Evolutionary conservation across 2,888 invertebrate species (phyloP).

Genomic region (Phrixothrix hirtus): DNA sequence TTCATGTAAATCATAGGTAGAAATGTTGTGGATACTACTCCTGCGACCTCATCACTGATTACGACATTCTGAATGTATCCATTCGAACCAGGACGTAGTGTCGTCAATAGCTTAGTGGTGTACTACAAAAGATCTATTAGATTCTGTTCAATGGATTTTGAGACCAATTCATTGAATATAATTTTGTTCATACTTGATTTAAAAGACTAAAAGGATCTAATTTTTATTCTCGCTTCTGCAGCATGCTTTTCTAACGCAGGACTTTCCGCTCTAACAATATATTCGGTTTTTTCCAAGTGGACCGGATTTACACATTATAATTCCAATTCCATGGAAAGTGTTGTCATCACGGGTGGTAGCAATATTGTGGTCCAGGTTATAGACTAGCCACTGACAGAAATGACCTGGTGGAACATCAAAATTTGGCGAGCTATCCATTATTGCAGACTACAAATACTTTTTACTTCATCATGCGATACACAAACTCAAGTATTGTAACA

Average conservation of each 20-base stretch:
- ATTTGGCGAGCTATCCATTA: too few relatives aligned
- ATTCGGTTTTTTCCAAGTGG: slow-evolving; percentile 2
- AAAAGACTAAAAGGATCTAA: not conserved
- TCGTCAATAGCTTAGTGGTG: too few relatives aligned
- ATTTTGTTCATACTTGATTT: too few relatives aligned
- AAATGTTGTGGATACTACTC: slow-evolving; percentile 5
- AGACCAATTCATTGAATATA: not conserved
- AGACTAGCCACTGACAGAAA: too few relatives aligned
- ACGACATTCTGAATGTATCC: not conserved
- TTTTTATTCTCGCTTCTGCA: not conserved
- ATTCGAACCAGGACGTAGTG: slow-evolving; percentile 2
- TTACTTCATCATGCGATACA: too few relatives aligned
- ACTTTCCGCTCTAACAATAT: not conserved
- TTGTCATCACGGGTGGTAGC: slow-evolving; percentile 11
- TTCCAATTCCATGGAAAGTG: slow-evolving; percentile 16
- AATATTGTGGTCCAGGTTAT: too few relatives aligned
- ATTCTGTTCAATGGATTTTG: too few relatives aligned
- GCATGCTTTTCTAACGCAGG: not conserved
- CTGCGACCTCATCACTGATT: not conserved
- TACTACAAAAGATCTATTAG: too few relatives aligned
- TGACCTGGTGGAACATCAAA: too few relatives aligned
- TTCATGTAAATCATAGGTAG: slow-evolving; percentile 4
- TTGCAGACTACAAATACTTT: too few relatives aligned
- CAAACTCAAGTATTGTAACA: too few relatives aligned
- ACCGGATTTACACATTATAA: slow-evolving; percentile 1